phyloP scores from a whole-genome alignment of 2,113 vertebrate species.

The Lanius collurio region DNA sequence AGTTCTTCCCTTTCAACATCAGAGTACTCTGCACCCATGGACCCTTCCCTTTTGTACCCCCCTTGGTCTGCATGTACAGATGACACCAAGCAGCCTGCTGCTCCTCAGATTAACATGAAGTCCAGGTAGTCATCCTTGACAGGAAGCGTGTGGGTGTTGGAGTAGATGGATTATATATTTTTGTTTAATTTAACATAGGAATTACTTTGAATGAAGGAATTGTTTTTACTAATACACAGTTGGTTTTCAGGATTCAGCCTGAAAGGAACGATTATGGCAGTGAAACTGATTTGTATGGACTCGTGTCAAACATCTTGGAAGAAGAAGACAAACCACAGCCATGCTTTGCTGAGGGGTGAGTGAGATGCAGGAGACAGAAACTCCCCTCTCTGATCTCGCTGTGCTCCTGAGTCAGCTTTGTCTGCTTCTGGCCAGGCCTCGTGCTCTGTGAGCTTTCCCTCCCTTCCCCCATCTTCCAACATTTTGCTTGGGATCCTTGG shows the following conservation, averaged over 20 bases:
- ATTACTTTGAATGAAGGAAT: background rate
- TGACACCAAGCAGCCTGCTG: slow-evolving; percentile 69
- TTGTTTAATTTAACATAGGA: background rate
- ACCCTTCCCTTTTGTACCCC: slow-evolving; percentile 69
- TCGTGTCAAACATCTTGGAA: slow-evolving; percentile 92
- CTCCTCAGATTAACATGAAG: slow-evolving; percentile 69
- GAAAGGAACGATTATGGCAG: slow-evolving; percentile 83
- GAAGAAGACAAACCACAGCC: slow-evolving; percentile 82
- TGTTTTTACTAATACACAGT: background rate
- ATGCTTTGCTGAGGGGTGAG: slow-evolving; percentile 85
- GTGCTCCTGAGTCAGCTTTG: background rate
- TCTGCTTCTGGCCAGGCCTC: background rate
- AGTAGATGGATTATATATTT: background rate
- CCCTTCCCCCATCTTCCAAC: background rate
- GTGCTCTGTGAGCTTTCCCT: background rate
- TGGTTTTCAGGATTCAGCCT: slow-evolving; percentile 74
- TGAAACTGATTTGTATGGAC: slow-evolving; percentile 88
- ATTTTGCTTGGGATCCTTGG: background rate
- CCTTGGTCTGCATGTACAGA: slow-evolving; percentile 74
- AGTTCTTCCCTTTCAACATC: slow-evolving; percentile 65
- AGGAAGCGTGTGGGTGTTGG: background rate
- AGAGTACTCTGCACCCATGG: slow-evolving; percentile 68
- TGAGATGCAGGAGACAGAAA: background rate
- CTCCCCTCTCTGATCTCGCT: background rate
- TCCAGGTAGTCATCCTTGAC: slow-evolving; percentile 63